phyloP scores from a whole-genome alignment of 1,140 invertebrate species.

The Lucilia sericata region DNA sequence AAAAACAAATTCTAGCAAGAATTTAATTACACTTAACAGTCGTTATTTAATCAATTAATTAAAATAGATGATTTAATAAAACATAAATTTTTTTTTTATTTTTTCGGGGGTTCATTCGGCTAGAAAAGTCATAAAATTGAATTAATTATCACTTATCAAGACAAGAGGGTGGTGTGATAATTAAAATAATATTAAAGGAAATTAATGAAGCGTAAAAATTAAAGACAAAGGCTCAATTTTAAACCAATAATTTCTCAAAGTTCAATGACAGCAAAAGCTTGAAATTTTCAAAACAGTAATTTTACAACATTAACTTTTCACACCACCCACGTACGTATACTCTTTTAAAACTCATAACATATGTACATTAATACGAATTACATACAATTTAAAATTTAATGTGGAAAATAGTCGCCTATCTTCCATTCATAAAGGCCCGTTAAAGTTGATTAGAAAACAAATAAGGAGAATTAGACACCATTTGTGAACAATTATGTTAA shows the following conservation, averaged over 20 bases:
- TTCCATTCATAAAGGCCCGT: background rate
- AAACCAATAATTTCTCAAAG: no score
- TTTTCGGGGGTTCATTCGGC: background rate
- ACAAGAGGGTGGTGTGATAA: no score
- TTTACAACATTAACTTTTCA: no score
- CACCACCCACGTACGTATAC: no score
- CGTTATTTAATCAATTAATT: slow-evolving; percentile 33
- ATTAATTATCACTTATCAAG: background rate
- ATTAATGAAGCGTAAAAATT: no score
- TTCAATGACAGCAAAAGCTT: no score
- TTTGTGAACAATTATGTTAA: background rate
- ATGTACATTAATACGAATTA: background rate
- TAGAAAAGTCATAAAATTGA: slow-evolving; percentile 31
- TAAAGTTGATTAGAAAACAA: no score
- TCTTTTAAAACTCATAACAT: no score
- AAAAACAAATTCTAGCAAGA: background rate
- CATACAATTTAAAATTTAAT: background rate
- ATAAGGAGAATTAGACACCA: background rate
- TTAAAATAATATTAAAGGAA: no score
- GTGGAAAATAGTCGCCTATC: background rate
- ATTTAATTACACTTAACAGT: slow-evolving; percentile 19
- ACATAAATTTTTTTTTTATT: background rate
- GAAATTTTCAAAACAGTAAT: no score
- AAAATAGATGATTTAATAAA: slow-evolving; percentile 36
- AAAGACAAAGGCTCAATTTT: no score